Percentiles rank a stretch among this genome's conserved stretches.
Conservation (phyloP, 1,140 invertebrate genomes). For the Lepidurus couesii region DNA sequence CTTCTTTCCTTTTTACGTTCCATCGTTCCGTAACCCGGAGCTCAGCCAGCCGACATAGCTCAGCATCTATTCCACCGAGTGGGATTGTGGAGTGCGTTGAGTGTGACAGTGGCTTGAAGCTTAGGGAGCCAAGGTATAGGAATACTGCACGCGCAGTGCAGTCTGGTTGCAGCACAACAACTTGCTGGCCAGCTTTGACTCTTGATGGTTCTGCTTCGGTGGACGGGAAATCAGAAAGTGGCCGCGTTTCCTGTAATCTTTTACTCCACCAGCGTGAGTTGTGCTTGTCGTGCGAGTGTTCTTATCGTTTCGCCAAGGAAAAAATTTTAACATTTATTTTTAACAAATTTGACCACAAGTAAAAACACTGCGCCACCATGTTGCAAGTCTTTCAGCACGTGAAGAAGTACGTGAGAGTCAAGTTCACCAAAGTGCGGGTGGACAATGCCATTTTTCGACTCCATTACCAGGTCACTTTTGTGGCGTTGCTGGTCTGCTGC, state of each 20-base stretch:
- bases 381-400: constrained; percentile 12
- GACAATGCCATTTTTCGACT: constrained; percentile 51
- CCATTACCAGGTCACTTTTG: constrained; percentile 51
- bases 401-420: not conserved
- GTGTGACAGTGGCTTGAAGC: not conserved
- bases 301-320: not conserved
- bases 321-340: no score
- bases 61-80: not conserved
- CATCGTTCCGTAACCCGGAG: not conserved
- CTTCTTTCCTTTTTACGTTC: not conserved
- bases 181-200: constrained; percentile 6
- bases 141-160: not conserved
- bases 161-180: constrained; percentile 2
- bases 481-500: constrained; percentile 50
- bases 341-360: not conserved
- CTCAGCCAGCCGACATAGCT: not conserved
- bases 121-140: not conserved
- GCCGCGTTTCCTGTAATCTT: not conserved
- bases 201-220: not conserved
- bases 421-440: constrained; percentile 30
- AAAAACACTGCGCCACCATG: not conserved
- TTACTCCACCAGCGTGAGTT: not conserved
- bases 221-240: not conserved
- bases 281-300: not conserved
- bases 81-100: not conserved